A percentile compares a stretch with the other conserved stretches of the same genome.
Conservation (phyloP, 2,888 invertebrate species). For the Branchinecta sandiegonensis region DNA sequence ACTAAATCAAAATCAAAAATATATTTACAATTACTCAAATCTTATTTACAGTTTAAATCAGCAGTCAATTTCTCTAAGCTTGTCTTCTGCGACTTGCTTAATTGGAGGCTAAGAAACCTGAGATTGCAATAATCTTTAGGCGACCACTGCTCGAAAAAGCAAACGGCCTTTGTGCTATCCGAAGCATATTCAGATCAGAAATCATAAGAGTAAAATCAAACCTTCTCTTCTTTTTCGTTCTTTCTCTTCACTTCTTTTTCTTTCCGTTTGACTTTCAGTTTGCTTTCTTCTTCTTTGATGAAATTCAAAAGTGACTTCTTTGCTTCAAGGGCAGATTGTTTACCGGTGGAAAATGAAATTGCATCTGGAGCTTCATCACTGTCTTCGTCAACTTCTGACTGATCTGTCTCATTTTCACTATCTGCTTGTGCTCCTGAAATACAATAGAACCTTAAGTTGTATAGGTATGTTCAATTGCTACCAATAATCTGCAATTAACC, state of each 20-base stretch:
- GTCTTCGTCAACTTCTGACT: neutral
- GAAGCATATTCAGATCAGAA: neutral
- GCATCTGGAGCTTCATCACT: slow-evolving; percentile 20
- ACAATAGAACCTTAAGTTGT: neutral
- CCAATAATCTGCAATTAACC: too few species aligned
- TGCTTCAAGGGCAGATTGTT: slow-evolving; percentile 11
- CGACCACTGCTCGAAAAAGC: too few species aligned
- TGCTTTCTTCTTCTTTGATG: slow-evolving; percentile 4
- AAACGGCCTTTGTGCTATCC: too few species aligned
- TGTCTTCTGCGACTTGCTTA: too few species aligned
- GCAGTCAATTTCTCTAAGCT: too few species aligned
- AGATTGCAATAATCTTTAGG: too few species aligned
- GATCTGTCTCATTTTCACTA: slow-evolving; percentile 5
- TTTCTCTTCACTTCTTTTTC: slow-evolving; percentile 2
- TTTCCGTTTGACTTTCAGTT: neutral
- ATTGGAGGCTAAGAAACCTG: too few species aligned
- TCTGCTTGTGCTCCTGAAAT: neutral
- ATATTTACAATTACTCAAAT: too few species aligned
- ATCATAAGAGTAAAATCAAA: neutral
- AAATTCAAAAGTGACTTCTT: neutral
- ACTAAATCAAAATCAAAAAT: too few species aligned
- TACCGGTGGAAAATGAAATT: slow-evolving; percentile 16
- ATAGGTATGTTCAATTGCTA: too few species aligned
- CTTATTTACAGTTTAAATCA: too few species aligned
- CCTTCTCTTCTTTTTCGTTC: neutral